A percentile compares a stretch with the other conserved stretches of the same genome.
Evolutionary conservation across 2,888 invertebrate genomes (phyloP).

Genomic region (Aleiodes testaceus): DNA sequence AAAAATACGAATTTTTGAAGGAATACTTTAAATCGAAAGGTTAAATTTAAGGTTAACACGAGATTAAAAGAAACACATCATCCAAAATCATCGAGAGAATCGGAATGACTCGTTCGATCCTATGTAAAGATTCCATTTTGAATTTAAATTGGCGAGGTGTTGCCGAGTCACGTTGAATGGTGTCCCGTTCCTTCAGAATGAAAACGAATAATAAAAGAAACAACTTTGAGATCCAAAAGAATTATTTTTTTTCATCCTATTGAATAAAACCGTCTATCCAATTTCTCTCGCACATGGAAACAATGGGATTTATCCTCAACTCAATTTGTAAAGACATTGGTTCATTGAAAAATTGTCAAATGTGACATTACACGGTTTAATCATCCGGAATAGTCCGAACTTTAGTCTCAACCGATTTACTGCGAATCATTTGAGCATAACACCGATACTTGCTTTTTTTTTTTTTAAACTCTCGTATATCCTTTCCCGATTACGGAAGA

Average conservation of each 20-base stretch:
- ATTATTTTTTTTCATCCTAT: conserved; percentile 25
- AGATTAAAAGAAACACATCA: conserved; percentile 27
- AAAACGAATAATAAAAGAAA: conserved; percentile 2
- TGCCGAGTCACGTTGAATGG: conserved; percentile 48
- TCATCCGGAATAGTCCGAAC: not conserved
- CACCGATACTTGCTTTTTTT: conserved; percentile 58
- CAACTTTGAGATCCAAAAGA: conserved; percentile 12
- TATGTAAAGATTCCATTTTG: conserved; percentile 52
- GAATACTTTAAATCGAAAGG: conserved; percentile 6
- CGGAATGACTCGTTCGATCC: conserved; percentile 51
- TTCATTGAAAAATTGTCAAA: conserved; percentile 6
- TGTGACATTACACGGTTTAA: conserved; percentile 1
- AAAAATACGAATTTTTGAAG: conserved; percentile 1
- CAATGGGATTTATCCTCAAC: conserved; percentile 29
- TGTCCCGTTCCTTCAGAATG: conserved; percentile 34
- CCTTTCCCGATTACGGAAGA: conserved; percentile 45
- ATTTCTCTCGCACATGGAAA: conserved; percentile 37
- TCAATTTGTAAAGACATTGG: conserved; percentile 17
- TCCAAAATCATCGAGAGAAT: conserved; percentile 36
- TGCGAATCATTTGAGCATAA: conserved; percentile 64
- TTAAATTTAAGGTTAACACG: not conserved
- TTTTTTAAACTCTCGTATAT: not conserved
- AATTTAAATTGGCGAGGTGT: conserved; percentile 53
- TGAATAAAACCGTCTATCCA: conserved; percentile 22
- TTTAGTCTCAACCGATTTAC: conserved; percentile 52